A percentile compares a stretch with the other conserved stretches of the same genome.
Conservation (phyloP, 1,140 invertebrate species). For the Halesus radiatus region DNA sequence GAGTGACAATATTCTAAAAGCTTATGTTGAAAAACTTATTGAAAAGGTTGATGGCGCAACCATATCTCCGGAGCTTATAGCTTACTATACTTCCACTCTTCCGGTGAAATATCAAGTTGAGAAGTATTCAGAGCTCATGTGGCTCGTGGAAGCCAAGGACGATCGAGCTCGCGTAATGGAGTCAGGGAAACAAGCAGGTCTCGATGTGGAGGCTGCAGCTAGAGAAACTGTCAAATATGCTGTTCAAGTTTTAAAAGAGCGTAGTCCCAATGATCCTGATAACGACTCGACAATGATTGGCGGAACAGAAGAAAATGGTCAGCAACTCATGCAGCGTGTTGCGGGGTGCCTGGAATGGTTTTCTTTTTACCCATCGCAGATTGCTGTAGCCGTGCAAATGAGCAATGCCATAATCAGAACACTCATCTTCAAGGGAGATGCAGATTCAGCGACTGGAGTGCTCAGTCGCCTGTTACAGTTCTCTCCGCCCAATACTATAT, state of each 20-base stretch:
- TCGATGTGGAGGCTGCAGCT: constrained; percentile 88
- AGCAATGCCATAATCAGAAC: constrained; percentile 90
- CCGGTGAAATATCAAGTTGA: constrained; percentile 79
- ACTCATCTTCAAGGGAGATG: constrained; percentile 74
- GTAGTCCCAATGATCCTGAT: constrained; percentile 33
- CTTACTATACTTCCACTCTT: constrained; percentile 86
- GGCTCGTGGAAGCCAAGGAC: constrained; percentile 76
- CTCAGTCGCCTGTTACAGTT: constrained; percentile 71
- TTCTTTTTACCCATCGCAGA: constrained; percentile 82
- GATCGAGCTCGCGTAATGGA: constrained; percentile 69
- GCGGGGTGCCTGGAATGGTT: constrained; percentile 88
- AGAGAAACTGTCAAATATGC: constrained; percentile 87
- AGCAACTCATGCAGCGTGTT: constrained; percentile 61
- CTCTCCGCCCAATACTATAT: constrained; percentile 62
- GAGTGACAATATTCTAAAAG: constrained; percentile 81
- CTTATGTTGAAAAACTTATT: constrained; percentile 79
- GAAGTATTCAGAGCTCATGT: constrained; percentile 85
- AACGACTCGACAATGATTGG: constrained; percentile 57
- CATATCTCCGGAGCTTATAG: constrained; percentile 79
- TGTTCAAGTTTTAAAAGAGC: constrained; percentile 61
- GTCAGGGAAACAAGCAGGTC: constrained; percentile 73
- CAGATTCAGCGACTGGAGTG: constrained; percentile 66
- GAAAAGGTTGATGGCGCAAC: constrained; percentile 74
- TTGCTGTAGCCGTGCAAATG: constrained; percentile 85
- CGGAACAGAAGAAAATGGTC: constrained; percentile 57